phyloP scores from a whole-genome alignment of 1,140 invertebrate species.

The Bombus polaris region DNA sequence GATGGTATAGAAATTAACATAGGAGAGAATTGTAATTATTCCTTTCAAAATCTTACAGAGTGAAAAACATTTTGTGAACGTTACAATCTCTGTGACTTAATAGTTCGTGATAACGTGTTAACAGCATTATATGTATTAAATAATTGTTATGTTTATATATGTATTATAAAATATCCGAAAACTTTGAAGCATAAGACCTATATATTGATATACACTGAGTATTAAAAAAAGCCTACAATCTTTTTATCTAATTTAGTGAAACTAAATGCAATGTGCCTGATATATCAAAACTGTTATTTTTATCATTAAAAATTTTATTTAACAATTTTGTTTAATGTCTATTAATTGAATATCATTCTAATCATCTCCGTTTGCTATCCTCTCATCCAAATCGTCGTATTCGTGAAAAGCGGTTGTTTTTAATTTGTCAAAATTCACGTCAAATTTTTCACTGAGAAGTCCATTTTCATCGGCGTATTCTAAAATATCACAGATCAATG shows the following conservation, averaged over 20 bases:
- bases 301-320: background rate
- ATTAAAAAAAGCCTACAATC: background rate
- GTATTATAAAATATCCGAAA: background rate
- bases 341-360: conserved; percentile 50
- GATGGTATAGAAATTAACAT: conserved; percentile 9
- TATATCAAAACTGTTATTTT: background rate
- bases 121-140: background rate
- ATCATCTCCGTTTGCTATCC: conserved; percentile 78
- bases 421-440: conserved; percentile 81
- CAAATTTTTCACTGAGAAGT: conserved; percentile 80
- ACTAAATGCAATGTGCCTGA: conserved; percentile 10
- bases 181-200: background rate
- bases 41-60: conserved; percentile 19
- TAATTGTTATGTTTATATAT: background rate
- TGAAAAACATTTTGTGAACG: background rate
- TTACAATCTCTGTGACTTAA: background rate
- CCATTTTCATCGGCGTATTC: conserved; percentile 89
- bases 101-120: background rate
- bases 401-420: conserved; percentile 67
- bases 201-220: background rate
- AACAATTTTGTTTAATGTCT: background rate
- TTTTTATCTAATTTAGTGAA: conserved; percentile 14
- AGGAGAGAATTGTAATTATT: conserved; percentile 27
- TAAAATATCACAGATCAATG: conserved; percentile 93
- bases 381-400: conserved; percentile 74